Percentiles rank a stretch among this genome's conserved stretches.
phyloP scores from a whole-genome alignment of 1,140 invertebrate genomes.

The Zaprionus gabonicus region DNA sequence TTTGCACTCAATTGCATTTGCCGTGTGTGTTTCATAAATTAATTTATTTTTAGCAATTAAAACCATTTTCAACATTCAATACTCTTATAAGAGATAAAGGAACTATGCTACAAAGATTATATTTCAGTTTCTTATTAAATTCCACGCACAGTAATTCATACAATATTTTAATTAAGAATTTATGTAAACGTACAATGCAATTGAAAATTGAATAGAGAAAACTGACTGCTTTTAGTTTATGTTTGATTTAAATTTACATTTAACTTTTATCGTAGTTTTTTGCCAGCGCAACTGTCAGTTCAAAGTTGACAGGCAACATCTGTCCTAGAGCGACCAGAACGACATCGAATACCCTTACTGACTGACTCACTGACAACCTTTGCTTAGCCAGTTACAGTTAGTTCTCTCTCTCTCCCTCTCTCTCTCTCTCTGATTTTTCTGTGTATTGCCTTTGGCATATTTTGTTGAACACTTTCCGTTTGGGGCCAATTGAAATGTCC shows the following conservation, averaged over 20 bases:
- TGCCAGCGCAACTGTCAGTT: background rate
- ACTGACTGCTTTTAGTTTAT: background rate
- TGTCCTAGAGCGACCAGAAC: background rate
- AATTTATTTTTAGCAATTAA: background rate
- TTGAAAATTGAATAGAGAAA: background rate
- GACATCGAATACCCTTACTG: conserved; percentile 8
- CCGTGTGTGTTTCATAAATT: background rate
- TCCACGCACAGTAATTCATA: background rate
- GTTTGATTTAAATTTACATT: background rate
- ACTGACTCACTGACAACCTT: conserved; percentile 1
- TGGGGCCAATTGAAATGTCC: conserved; percentile 27
- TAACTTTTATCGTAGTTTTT: conserved; percentile 1
- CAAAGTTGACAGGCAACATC: background rate
- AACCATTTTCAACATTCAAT: too few relatives aligned
- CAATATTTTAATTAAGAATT: background rate
- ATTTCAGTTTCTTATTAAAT: background rate
- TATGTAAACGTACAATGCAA: background rate
- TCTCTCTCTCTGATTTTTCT: conserved; percentile 40
- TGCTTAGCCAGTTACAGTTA: conserved; percentile 2
- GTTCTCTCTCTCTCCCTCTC: conserved; percentile 1
- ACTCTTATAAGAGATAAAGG: too few relatives aligned
- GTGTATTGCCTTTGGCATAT: conserved; percentile 23
- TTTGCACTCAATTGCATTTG: background rate
- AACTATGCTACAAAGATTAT: background rate
- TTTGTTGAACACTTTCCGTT: conserved; percentile 42